Evolutionary conservation across 2,888 invertebrate species (phyloP), one percentile per base, ranked within the genome.

Genomic region (Coleophora flavipennella): DNA sequence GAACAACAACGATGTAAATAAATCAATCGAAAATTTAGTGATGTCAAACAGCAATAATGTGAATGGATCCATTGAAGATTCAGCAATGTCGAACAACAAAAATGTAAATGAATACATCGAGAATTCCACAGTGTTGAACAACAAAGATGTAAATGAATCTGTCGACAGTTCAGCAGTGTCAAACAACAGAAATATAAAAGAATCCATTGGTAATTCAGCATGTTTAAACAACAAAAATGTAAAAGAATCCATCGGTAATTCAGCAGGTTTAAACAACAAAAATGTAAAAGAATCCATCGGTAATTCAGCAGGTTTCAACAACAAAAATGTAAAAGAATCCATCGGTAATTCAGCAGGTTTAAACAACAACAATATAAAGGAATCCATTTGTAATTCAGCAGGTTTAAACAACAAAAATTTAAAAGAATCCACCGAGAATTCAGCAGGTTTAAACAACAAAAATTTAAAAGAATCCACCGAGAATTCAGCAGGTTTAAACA

Each of bases 91-190:
- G 20, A 14, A 27, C 20, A 40, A 11, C 29, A 20, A 10, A 35
- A 46, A 36, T 38, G 33, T 10, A 31, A 33, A 26, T 36, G 42
- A 35, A 36, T 8, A n/a, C n/a, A n/a, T n/a, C n/a, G n/a, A n/a
- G n/a, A n/a, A n/a, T n/a, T n/a, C n/a, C n/a, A n/a, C n/a, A n/a
- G n/a, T n/a, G n/a, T n/a, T n/a, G n/a, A n/a, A n/a, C 8, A 34
- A 25, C 10, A 12, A 32, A 34, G 25, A n/a, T 14, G 11, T 33
- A 20, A 13, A 33, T 13, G 7, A n/a, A 20, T 13, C 13, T 9
- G 10, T 12, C 27, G 13, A 11, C 13, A n/a, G n/a, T 34, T 20
- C 39, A 32, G 8, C 8, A 38, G 11, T 9, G 31, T 31, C 32
- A 20, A 14, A 27, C 20, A 40, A 11, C 29, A 20, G 8, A 35